Evolutionary conservation across 1,140 invertebrate genomes (phyloP), one percentile per base, ranked within the genome.

Genomic region (Anagrus nilaparvatae): DNA sequence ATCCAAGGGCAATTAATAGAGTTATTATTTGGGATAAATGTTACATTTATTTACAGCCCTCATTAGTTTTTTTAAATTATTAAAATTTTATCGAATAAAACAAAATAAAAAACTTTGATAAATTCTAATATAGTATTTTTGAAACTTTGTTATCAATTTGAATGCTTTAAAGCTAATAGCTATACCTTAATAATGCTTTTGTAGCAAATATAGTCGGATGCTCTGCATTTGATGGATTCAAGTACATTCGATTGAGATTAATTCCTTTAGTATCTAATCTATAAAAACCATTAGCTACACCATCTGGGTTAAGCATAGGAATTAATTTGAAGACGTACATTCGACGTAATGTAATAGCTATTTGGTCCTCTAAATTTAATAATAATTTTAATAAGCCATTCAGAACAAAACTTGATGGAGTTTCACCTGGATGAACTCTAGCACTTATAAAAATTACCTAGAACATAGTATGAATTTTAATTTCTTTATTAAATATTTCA

Each of bases 281-380:
- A 61, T 94, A 94, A 62, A 91, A 87, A 5, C 90, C 90, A 35
- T 77, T 70, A n/a, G 79, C 78, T 1, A 94, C 90, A 6, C 91
- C 90, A 61, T 96, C 91, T 2, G 91, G 90, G 69, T 96, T 96
- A 33, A 95, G 67, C 73, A 93, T 87, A 3, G 91, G 90, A 43
- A 96, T 82, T 49, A 95, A 65, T 69, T 95, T 94, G 67, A 96
- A 94, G 35, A 95, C 86, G 58, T 85, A 88, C 28, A 78, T 60
- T 51, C 82, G 78, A 28, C 90, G 71, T 10, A 94, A 64, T 50
- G 73, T 67, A 40, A 77, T 63, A 10, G 81, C 87, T 20, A 88
- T 78, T 54, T 61, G 74, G 58, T 91, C 85, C 36, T 82, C 77
- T 20, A 77, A 72, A 43, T 77, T 75, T 5, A 95, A 56, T 35